Conservation (phyloP, 2,888 invertebrate species). For the Zootermopsis nevadensis region DNA sequence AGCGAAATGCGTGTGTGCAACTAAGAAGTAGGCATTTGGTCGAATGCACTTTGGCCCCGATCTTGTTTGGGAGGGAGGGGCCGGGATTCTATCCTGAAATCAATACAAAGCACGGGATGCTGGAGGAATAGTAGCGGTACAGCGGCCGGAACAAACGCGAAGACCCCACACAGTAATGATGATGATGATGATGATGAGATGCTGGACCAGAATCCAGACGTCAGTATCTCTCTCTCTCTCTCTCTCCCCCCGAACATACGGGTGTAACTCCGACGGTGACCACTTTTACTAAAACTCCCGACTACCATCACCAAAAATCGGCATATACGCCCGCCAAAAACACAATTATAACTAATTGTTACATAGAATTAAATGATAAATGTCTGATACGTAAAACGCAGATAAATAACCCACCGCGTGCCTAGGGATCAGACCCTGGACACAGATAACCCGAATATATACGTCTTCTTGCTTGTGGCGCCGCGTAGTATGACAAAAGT, state of each 20-base stretch:
- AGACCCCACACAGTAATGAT: background rate
- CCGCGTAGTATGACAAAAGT: too few species aligned
- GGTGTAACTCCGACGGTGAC: background rate
- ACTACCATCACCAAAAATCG: background rate
- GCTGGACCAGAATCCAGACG: constrained; percentile 3
- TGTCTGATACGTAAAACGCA: background rate
- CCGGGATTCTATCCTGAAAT: constrained; percentile 41
- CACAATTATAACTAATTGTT: background rate
- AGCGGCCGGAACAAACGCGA: background rate
- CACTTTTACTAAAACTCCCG: background rate
- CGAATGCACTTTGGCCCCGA: constrained; percentile 45
- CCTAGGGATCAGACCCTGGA: background rate
- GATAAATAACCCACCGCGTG: background rate
- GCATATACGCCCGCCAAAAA: background rate
- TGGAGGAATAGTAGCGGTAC: constrained; percentile 4
- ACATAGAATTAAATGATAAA: background rate
- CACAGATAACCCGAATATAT: too few species aligned
- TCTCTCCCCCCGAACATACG: background rate
- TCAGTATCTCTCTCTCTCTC: background rate
- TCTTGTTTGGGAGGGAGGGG: constrained; percentile 29
- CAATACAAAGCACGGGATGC: constrained; percentile 46
- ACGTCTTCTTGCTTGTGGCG: too few species aligned
- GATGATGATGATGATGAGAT: background rate
- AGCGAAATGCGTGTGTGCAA: constrained; percentile 10
- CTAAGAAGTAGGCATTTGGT: constrained; percentile 31